These are phyloP conservation scores for Cynocephalus volans DNA, from an alignment of 2,113 vertebrate genomes.

Conservation along the genomic window DNA sequence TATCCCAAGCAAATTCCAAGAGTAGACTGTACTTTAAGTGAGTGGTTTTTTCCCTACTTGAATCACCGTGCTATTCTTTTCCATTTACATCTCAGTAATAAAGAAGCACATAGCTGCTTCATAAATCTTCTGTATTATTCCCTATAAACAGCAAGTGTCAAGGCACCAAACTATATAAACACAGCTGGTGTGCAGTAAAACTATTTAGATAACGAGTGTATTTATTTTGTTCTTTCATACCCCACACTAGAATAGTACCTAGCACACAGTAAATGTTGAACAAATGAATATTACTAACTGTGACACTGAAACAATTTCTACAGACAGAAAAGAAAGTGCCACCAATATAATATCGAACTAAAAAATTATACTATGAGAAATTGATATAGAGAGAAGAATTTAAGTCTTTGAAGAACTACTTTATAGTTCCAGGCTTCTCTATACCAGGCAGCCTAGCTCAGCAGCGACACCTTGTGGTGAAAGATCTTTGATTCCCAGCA, in stretches of 20 bases:
- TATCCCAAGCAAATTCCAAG: background rate
- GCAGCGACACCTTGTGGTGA: constrained; percentile 87
- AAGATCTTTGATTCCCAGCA: background rate
- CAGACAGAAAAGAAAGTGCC: background rate
- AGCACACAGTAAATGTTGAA: background rate
- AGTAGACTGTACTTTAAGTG: fast-evolving
- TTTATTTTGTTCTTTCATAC: constrained; percentile 70
- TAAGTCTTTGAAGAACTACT: background rate
- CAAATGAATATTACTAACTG: constrained; percentile 6
- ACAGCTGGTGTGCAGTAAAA: constrained; percentile 47
- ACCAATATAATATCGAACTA: constrained; percentile 4
- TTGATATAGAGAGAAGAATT: background rate
- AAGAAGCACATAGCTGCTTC: background rate
- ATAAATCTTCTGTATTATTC: constrained; percentile 3
- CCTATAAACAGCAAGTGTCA: background rate
- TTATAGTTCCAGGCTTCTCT: fast-evolving
- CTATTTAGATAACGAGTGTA: background rate
- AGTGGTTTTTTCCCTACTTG: background rate
- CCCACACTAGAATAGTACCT: background rate
- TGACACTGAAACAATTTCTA: constrained; percentile 51
- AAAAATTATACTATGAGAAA: background rate
- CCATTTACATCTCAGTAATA: background rate
- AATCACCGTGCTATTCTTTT: background rate
- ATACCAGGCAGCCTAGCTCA: constrained; percentile 79
- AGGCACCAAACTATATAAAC: constrained; percentile 52